phyloP scores from a whole-genome alignment of 2,888 invertebrate genomes.

The Dicycla oo region DNA sequence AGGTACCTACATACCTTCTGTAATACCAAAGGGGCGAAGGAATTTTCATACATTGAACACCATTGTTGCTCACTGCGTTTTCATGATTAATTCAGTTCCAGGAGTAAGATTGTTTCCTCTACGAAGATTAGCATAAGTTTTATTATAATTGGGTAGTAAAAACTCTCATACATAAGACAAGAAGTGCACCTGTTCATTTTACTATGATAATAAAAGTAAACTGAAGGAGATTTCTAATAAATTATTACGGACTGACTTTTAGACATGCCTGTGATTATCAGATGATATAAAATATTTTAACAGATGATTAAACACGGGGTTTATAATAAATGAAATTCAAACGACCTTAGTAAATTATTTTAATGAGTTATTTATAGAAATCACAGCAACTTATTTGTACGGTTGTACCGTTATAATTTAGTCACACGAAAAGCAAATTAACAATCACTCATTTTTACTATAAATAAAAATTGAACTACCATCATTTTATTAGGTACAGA shows the following conservation, averaged over 20 bases:
- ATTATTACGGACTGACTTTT: background rate
- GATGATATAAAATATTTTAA: too few species aligned
- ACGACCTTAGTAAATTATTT: too few species aligned
- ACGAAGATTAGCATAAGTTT: background rate
- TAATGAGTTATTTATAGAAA: too few species aligned
- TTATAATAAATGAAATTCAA: too few species aligned
- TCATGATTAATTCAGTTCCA: background rate
- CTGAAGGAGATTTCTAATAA: background rate
- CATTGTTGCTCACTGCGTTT: background rate
- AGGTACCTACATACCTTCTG: too few species aligned
- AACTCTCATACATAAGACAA: background rate
- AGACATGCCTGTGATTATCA: background rate
- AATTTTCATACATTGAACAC: background rate
- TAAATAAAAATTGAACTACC: too few species aligned
- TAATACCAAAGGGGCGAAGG: background rate
- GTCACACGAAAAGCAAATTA: too few species aligned
- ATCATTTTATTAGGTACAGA: too few species aligned
- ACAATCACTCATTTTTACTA: too few species aligned
- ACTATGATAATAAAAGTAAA: conserved; percentile 6
- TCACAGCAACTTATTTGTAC: too few species aligned
- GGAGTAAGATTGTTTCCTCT: background rate
- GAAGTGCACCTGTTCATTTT: conserved; percentile 11
- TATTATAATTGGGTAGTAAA: background rate
- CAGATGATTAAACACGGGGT: too few species aligned
- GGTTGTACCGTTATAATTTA: too few species aligned